Evolutionary conservation across 2,113 vertebrate species (phyloP).

Genomic region (Callochromis pleurospilus): DNA sequence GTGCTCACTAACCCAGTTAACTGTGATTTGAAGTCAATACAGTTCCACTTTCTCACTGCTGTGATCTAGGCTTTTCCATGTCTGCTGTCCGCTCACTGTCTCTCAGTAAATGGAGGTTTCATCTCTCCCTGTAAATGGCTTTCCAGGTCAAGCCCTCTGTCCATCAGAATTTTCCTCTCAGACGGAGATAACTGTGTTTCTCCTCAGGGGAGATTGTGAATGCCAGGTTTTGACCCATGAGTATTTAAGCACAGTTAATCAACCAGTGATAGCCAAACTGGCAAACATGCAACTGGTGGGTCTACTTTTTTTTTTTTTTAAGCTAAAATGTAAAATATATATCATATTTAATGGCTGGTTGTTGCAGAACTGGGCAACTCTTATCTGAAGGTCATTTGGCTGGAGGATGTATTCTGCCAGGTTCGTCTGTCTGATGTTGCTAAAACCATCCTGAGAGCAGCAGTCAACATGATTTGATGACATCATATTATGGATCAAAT

Average conservation of each 20-base stretch:
- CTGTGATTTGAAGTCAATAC: conserved; percentile 41
- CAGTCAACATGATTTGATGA: not conserved
- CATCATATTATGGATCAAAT: not conserved
- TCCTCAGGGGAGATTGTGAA: not conserved
- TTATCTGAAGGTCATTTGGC: not conserved
- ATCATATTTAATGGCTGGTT: not conserved
- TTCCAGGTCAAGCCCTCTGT: not conserved
- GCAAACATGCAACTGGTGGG: not conserved
- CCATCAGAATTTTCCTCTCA: not conserved
- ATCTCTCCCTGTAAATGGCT: not conserved
- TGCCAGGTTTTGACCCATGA: not conserved
- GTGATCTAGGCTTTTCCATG: not conserved
- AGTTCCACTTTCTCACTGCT: not conserved
- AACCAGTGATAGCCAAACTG: not conserved
- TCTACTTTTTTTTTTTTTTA: not conserved
- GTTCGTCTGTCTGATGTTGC: not conserved
- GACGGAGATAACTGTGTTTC: not conserved
- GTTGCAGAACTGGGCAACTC: not conserved
- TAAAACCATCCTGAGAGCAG: not conserved
- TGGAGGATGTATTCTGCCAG: not conserved
- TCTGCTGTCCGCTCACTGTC: not conserved
- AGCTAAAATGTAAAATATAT: not conserved
- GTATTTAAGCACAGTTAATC: not conserved
- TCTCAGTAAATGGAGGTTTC: not conserved
- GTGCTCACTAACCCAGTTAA: conserved; percentile 54